Base-by-base conservation (phyloP, 2,888 invertebrate species). In the Apamea epomidion region DNA sequence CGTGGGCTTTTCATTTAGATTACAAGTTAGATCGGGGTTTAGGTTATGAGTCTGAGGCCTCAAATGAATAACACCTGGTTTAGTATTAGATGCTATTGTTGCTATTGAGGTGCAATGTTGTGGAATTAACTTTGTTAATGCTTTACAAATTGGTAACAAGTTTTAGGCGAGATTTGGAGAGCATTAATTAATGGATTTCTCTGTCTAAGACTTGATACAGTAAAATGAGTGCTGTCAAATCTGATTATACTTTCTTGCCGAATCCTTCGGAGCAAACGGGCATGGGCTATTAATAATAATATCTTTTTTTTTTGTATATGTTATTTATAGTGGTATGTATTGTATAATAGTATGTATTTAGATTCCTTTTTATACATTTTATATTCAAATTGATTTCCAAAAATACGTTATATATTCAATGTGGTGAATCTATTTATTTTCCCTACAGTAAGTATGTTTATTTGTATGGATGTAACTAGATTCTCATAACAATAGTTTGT, bases 1-100 rank as follows among this genome's bases (percentile, higher is more conserved):
- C 65, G 45, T 42, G 2, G 18, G 25, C 62, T 37, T 88, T 82
- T 78, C 75, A 80, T 86, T 79, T 68, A 73, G 74, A 86, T 90
- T 88, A 80, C 37, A 14, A 88, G 54, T 83, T 54, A 73, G 62
- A 58, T 65, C 42, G 65, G 48, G 54, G 74, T 80, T 81, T 71
- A 68, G 25, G 18, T 21, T 37, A 70, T 78, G 29, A 58, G 67
- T 32, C 48, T 65, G 64, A 80, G 25, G 25, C 74, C 42, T 62
- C 21, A 45, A 80, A 79, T 87, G 74, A 81, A 78, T 80, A 76
- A 67, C 48, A 72, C 60, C 65, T 29, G 7, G 42, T 45, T 42
- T 64, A 25, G 10, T 42, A 60, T 37, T 29, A 18, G 18, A 29
- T 25, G 42, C n/a, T 14, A 51, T 62, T 76, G 64, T 72, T 68